Evolutionary conservation across 2,113 vertebrate species (phyloP), one percentile per base, ranked within the genome.

Genomic region (Rousettus leschenaultii): DNA sequence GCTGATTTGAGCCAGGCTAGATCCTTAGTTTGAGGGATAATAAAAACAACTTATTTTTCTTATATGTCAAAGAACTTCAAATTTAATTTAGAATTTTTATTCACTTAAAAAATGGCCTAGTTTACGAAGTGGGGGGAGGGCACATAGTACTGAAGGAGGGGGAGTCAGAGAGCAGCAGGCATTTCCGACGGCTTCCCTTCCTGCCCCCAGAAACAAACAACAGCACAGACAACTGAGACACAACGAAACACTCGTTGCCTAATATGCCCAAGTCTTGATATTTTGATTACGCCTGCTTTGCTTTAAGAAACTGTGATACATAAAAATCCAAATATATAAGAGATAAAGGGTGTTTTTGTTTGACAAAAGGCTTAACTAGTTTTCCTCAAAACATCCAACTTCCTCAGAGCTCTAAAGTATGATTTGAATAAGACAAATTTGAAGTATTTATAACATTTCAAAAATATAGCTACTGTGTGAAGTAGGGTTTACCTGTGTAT

Each of bases 401-500:
- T 93, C 16, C 48, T 4, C 16, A 40, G 28, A 91, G 19, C 77
- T 38, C 70, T 55, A 73, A 83, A n/a, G 5, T 28, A 65, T 30
- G 51, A 48, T 24, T 71, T 10, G 1, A 91, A 87, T 19, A 53
- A 87, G 71, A 86, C 21, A 91, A 79, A 86, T 55, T 65, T 51
- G 18, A 65, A n/a, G 43, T 35, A 65, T 43, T 70, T 59, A 59
- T 26, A 83, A 66, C 55, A 57, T 80, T 87, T 89, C 65, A 66
- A 90, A 97, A 86, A 61, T 35, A 87, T 1, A 86, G 95, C 70
- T 73, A 71, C 90, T 40, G 24, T 70, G 35, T 83, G 63, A 80
- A 88, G 65, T 7, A 24, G 10, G 22, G 19, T 48, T 66, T 93
- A 97, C 97, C 95, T 96, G 86, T 51, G 61, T 26, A 40, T 15